A percentile compares a stretch with the other conserved stretches of the same genome.
Evolutionary conservation across 2,797 vertebrate genomes (phyloP).

Genomic region (Novumbra hubbsi): DNA sequence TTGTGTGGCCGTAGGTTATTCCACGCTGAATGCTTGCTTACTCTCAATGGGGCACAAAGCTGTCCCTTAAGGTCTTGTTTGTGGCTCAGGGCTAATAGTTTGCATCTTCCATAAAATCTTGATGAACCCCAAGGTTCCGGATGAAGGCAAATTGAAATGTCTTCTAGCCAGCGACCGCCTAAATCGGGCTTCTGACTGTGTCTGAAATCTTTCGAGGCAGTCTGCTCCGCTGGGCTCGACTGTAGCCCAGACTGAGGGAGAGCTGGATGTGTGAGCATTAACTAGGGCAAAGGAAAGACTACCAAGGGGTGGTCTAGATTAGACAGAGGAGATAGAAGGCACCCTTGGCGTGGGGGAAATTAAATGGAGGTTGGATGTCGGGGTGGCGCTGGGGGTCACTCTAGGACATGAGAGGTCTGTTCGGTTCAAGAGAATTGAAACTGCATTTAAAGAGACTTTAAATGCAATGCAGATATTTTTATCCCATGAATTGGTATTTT

Average conservation of each 20-base stretch:
- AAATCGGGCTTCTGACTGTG: constrained; percentile 25
- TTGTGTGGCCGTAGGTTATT: constrained; percentile 31
- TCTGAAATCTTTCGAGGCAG: constrained; percentile 29
- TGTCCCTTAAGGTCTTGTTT: constrained; percentile 17
- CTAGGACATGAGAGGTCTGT: constrained; percentile 21
- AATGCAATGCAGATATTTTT: no score
- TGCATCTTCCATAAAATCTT: constrained; percentile 51
- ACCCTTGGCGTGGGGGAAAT: constrained; percentile 46
- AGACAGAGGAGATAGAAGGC: constrained; percentile 44
- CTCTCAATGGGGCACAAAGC: constrained; percentile 30
- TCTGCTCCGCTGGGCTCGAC: constrained; percentile 24
- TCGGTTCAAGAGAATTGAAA: background rate
- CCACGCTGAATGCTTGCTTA: constrained; percentile 41
- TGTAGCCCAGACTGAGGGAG: constrained; percentile 22
- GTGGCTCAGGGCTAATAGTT: constrained; percentile 37
- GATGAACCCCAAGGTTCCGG: constrained; percentile 48
- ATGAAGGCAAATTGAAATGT: constrained; percentile 48
- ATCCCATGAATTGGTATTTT: no score
- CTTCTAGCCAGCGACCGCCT: constrained; percentile 17
- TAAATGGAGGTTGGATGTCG: constrained; percentile 45
- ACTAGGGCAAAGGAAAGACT: constrained; percentile 49
- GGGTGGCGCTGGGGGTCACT: constrained; percentile 38
- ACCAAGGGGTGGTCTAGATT: constrained; percentile 44
- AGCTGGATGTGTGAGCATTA: constrained; percentile 39
- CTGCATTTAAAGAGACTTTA: no score